Evolutionary conservation across 2,888 invertebrate species (phyloP), one percentile per base, ranked within the genome.

Genomic region (Athalia circularis): DNA sequence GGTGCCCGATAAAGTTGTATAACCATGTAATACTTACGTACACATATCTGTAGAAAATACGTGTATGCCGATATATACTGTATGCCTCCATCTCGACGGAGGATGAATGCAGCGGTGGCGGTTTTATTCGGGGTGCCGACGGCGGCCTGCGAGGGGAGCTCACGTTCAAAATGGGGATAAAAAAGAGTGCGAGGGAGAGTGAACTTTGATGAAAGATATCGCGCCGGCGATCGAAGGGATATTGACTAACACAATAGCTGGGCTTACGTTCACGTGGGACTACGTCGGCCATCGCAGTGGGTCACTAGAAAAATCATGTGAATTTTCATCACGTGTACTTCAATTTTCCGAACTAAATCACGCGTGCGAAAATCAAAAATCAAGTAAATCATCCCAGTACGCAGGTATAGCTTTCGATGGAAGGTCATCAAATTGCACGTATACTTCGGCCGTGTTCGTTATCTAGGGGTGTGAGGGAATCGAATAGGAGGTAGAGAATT

Each of bases 171-270:
- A 75, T 15, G 5, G 59, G 45, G 64, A 29, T 29, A 29, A 29
- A 29, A 29, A 29, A 29, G 29, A 29, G 29, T 29, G 29, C 29
- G 29, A 43, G 52, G 50, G 64, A 76, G 76, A 62, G 54, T 62
- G 62, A 76, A 65, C 50, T 65, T 67, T 77, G 67, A 64, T 52
- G 64, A 61, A 80, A 54, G 79, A 77, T 65, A 65, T 68, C 70
- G 70, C 52, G 59, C 62, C 62, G 59, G 50, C 64, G 62, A 62
- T 76, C 75, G 75, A 64, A 76, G 54, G 68, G 68, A 64, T 64
- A 72, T 72, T 72, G 57, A 59, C 72, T 52, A 47, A 13, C 59
- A 72, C 72, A 72, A 72, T 59, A 59, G 57, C n/a, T n/a, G n/a
- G 47, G 54, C 54, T 4, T 9, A 29, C 29, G 29, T 29, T 29